These are phyloP conservation scores for Helicoverpa zea DNA, from an alignment of 1,140 invertebrate species.

Conservation along the genomic window DNA sequence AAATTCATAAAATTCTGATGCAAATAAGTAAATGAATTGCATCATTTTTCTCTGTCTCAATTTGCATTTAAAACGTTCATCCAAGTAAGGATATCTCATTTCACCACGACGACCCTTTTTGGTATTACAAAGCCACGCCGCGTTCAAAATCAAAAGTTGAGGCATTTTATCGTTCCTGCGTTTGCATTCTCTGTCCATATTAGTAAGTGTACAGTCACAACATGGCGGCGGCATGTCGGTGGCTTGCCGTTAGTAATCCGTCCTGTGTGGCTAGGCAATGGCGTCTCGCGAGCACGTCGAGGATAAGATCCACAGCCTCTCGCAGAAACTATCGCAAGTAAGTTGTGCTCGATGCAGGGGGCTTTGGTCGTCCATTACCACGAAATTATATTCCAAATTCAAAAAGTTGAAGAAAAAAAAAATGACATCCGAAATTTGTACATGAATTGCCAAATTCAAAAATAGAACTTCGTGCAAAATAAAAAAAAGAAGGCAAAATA, in stretches of 20 bases:
- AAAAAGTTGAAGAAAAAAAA: neutral
- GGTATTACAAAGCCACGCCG: neutral
- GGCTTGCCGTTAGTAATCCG: conserved; percentile 77
- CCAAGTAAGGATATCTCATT: neutral
- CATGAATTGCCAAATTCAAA: neutral
- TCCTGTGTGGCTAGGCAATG: conserved; percentile 87
- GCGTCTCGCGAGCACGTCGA: conserved; percentile 89
- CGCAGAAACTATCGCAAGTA: conserved; percentile 90
- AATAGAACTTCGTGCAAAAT: no score
- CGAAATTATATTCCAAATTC: neutral
- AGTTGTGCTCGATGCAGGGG: conserved; percentile 78
- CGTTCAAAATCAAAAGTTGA: conserved; percentile 1
- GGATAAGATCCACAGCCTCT: conserved; percentile 89
- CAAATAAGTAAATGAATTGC: no score
- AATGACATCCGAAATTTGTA: neutral
- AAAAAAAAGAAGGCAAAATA: neutral
- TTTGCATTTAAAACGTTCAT: neutral
- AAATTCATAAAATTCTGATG: no score
- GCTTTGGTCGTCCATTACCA: conserved; percentile 57
- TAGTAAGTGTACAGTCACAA: conserved; percentile 69
- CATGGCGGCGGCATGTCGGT: conserved; percentile 68
- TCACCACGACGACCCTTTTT: neutral
- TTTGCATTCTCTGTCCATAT: neutral
- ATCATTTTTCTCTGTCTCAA: neutral
- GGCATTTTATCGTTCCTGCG: neutral